Conservation (phyloP, 2,888 invertebrate species). For the Drosophila paracracens region DNA sequence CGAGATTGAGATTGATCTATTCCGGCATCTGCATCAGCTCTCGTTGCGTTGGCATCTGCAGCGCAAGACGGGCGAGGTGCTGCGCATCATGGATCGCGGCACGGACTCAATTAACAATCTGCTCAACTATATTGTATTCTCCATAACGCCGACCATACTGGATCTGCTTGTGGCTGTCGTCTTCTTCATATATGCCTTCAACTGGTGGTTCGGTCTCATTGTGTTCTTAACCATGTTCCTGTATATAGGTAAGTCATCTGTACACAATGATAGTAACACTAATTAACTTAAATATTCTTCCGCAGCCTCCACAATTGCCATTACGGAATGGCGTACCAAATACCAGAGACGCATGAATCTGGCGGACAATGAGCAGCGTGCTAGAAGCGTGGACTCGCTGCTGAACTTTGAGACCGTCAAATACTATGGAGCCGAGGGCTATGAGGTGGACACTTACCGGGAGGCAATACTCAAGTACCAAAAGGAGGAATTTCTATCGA, state of each 20-base stretch:
- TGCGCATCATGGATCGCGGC: constrained; percentile 98
- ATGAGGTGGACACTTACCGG: constrained; percentile 94
- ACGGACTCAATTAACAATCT: constrained; percentile 98
- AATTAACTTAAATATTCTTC: not conserved
- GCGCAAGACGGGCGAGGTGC: constrained; percentile 98
- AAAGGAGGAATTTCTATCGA: constrained; percentile 95
- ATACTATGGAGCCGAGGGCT: constrained; percentile 97
- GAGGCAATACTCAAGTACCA: constrained; percentile 94
- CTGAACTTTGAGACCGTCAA: constrained; percentile 99
- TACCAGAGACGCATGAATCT: constrained; percentile 97
- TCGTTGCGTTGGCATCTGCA: constrained; percentile 97
- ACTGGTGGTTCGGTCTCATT: constrained; percentile 97
- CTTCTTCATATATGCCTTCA: constrained; percentile 95
- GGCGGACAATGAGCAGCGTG: constrained; percentile 96
- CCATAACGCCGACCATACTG: constrained; percentile 95
- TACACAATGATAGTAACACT: not conserved
- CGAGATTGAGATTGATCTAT: constrained; percentile 94
- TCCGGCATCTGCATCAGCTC: constrained; percentile 94
- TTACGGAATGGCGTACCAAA: constrained; percentile 99
- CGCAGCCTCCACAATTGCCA: constrained; percentile 89
- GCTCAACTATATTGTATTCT: constrained; percentile 95
- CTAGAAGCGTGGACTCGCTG: constrained; percentile 97
- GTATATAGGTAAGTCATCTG: constrained; percentile 92
- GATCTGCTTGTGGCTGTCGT: constrained; percentile 96
- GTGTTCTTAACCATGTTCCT: constrained; percentile 96